Evolutionary conservation across 2,113 vertebrate species (phyloP), one percentile per base, ranked within the genome.

Genomic region (Chloropsis hardwickii): DNA sequence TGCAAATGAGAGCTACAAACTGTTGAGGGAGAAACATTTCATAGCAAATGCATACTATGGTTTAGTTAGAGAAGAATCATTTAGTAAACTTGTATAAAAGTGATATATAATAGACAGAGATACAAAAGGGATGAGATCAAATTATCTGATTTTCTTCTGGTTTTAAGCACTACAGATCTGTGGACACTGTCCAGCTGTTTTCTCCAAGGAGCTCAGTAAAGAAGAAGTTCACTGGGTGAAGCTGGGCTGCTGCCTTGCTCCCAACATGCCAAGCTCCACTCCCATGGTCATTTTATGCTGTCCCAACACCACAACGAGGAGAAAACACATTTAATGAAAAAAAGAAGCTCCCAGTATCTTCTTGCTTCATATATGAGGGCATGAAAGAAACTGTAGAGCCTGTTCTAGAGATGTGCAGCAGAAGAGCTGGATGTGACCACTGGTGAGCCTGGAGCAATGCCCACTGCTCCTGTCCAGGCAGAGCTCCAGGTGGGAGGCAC

Each of bases 1-100:
- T 95, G 73, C 65, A 95, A 88, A 86, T 60, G 51, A 96, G 35
- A 71, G 31, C 72, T 81, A 84, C 50, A 92, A 67, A 74, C 69
- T 91, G 51, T 20, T 74, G 45, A 24, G 39, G 72, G n/a, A 74
- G 44, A 96, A 74, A 71, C 13, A 23, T 64, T 94, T 92, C 3
- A 6, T 5, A 12, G 19, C 28, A 89, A 86, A 92, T n/a, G 16
- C 27, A 86, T 37, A 35, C 31, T 73, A 29, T 2, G 2, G 24
- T 78, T 66, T 14, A 66, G 54, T 80, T 61, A 51, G n/a, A 70
- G 47, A 61, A 87, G 60, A 23, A 70, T 64, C 24, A n/a, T 35
- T 80, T 47, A 37, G 47, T 50, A 66, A 79, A 86, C 33, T 57
- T 3, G 3, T 44, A 82, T 20, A 29, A 65, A 92, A 83, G 12